Evolutionary conservation across 1,140 invertebrate species (phyloP).

Genomic region (Drosophila nannoptera): DNA sequence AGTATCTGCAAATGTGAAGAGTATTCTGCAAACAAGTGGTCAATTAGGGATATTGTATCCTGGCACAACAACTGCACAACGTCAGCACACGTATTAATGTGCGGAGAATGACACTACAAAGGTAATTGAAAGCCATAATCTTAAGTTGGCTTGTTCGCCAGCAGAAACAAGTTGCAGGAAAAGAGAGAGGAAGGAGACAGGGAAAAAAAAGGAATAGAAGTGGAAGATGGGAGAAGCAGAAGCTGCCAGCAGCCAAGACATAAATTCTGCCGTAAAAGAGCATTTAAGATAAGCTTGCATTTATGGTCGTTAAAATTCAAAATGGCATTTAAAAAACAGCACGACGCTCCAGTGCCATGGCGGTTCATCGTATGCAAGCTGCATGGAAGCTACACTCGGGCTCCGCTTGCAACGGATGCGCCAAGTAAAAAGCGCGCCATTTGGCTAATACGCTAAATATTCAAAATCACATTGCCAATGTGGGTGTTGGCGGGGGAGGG

Average conservation of each 20-base stretch:
- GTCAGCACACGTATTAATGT: constrained; percentile 8
- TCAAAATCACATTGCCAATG: constrained; percentile 68
- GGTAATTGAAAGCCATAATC: constrained; percentile 69
- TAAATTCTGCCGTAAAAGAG: constrained; percentile 76
- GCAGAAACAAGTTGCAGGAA: neutral
- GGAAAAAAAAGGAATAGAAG: constrained; percentile 15
- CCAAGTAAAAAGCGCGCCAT: constrained; percentile 73
- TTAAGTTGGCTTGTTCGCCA: constrained; percentile 26
- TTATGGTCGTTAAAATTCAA: constrained; percentile 78
- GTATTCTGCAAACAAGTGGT: constrained; percentile 14
- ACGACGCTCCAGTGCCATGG: constrained; percentile 13
- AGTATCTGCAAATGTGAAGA: constrained; percentile 1
- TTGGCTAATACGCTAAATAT: constrained; percentile 77
- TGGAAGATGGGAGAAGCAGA: neutral
- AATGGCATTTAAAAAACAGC: constrained; percentile 70
- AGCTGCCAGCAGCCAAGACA: constrained; percentile 44
- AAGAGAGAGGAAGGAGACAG: neutral
- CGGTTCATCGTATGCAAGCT: constrained; percentile 27
- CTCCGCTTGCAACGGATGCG: constrained; percentile 64
- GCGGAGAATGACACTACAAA: constrained; percentile 29
- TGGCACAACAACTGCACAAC: constrained; percentile 8
- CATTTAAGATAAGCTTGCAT: constrained; percentile 78
- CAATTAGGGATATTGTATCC: constrained; percentile 6
- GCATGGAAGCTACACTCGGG: constrained; percentile 39
- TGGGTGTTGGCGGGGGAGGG: neutral